Evolutionary conservation across 2,113 vertebrate genomes (phyloP), one percentile per base, ranked within the genome.

Genomic region (Cochlearius cochlearius): DNA sequence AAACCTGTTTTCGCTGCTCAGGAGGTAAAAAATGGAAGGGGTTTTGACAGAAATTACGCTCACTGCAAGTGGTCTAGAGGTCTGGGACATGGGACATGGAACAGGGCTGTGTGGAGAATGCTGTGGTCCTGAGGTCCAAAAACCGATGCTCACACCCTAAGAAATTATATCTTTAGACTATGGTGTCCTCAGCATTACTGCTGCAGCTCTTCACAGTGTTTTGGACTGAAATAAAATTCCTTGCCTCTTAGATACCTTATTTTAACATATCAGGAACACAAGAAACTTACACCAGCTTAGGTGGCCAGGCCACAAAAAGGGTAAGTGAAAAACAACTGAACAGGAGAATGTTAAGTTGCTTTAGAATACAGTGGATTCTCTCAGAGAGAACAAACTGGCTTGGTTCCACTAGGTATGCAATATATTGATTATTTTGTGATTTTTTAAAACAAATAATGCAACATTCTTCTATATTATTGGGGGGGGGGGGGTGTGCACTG

Each of bases 1-100:
- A 87, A 76, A 80, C 8, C 3, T 63, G 26, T 68, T 93, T 79
- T 63, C 49, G 9, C 30, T 41, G 10, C 32, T 64, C 39, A 39
- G 16, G 38, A n/a, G 16, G 12, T 32, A 2, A 34, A n/a, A 59
- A 36, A 30, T 26, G 4, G 2, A 22, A 8, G 5, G 4, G 1
- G 3, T 26, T 77, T 69, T 63, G 49, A 58, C 14, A 82, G 15
- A 94, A 85, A 85, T 78, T 68, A 20, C 7, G 20, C 15, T 86
- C 20, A 39, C 20, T 66, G 4, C 9, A 50, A 52, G n/a, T 34
- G 29, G 3, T 18, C 29, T 58, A 63, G 29, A 63, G 12, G 16
- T 67, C 19, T 80, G 68, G 63, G 32, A 38, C 8, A 26, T 6
- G 15, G n/a, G 32, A 38, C 8, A 26, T 6, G 15, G n/a, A 86